These are phyloP conservation scores for Drosophila jambulina DNA, from an alignment of 1,140 invertebrate genomes.

Conservation along the genomic window DNA sequence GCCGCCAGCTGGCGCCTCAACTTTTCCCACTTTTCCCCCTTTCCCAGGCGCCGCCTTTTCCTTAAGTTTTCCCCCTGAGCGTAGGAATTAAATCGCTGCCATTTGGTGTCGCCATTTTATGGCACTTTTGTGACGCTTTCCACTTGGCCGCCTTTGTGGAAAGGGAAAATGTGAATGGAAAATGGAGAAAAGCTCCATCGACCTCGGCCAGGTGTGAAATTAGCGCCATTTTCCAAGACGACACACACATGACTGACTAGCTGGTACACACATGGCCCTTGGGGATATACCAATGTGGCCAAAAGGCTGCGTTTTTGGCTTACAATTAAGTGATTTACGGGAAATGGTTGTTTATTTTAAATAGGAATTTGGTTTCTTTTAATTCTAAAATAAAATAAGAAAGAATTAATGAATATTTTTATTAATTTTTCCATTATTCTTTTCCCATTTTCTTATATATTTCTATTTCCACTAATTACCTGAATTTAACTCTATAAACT, in stretches of 20 bases:
- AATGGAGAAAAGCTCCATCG: slow-evolving; percentile 5
- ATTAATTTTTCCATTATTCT: neutral
- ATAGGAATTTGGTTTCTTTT: neutral
- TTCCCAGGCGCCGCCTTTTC: neutral
- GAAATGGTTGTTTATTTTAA: neutral
- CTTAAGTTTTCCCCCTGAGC: neutral
- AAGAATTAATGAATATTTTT: neutral
- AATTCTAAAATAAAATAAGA: neutral
- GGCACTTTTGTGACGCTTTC: slow-evolving; percentile 65
- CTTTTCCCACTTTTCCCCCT: slow-evolving; percentile 23
- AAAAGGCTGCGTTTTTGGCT: slow-evolving; percentile 20
- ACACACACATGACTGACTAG: slow-evolving; percentile 22
- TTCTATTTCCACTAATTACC: neutral
- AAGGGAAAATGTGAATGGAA: neutral
- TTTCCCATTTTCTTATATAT: neutral
- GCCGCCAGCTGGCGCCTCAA: slow-evolving; percentile 39
- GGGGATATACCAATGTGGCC: slow-evolving; percentile 21
- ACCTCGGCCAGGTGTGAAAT: slow-evolving; percentile 69
- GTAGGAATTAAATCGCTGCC: slow-evolving; percentile 67
- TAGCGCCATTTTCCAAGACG: slow-evolving; percentile 60
- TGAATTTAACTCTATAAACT: neutral
- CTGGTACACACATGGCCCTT: neutral
- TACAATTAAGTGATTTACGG: neutral
- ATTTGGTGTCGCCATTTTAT: slow-evolving; percentile 72
- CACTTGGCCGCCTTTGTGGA: slow-evolving; percentile 36